Conservation (phyloP, 2,797 vertebrate species). For the Coregonus ussuriensis region DNA sequence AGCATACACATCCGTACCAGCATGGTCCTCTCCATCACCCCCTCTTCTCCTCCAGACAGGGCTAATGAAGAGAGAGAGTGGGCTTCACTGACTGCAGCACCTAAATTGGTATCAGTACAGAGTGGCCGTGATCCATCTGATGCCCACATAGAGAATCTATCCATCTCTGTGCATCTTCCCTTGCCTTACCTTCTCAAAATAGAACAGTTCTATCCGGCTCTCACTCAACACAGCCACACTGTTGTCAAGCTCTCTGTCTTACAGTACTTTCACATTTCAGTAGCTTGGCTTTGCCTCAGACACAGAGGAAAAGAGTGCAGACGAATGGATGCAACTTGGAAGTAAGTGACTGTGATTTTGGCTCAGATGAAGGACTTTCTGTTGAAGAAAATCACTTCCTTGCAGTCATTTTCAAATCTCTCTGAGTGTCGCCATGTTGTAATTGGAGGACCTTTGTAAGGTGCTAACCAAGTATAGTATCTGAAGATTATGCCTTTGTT, state of each 20-base stretch:
- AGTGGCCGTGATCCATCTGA: slow-evolving; percentile 24
- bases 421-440: background rate
- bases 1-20: background rate
- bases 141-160: slow-evolving; percentile 14
- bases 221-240: slow-evolving; percentile 25
- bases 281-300: slow-evolving; percentile 20
- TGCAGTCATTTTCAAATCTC: slow-evolving; percentile 24
- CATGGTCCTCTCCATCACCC: background rate
- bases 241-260: slow-evolving; percentile 18
- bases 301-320: slow-evolving; percentile 5
- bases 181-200: slow-evolving; percentile 39
- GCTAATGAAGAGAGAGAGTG: background rate
- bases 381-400: slow-evolving; percentile 18
- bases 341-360: slow-evolving; percentile 16
- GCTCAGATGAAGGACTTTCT: slow-evolving; percentile 3
- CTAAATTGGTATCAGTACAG: slow-evolving; percentile 23
- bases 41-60: background rate
- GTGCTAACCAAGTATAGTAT: slow-evolving; percentile 28
- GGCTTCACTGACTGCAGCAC: slow-evolving; percentile 2
- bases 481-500: no score
- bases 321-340: slow-evolving; percentile 4
- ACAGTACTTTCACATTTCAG: slow-evolving; percentile 25
- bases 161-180: slow-evolving; percentile 3
- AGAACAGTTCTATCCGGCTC: slow-evolving; percentile 40
- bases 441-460: background rate